These are phyloP conservation scores for Leptinotarsa haldemani DNA, from an alignment of 2,888 invertebrate genomes.

Conservation along the genomic window DNA sequence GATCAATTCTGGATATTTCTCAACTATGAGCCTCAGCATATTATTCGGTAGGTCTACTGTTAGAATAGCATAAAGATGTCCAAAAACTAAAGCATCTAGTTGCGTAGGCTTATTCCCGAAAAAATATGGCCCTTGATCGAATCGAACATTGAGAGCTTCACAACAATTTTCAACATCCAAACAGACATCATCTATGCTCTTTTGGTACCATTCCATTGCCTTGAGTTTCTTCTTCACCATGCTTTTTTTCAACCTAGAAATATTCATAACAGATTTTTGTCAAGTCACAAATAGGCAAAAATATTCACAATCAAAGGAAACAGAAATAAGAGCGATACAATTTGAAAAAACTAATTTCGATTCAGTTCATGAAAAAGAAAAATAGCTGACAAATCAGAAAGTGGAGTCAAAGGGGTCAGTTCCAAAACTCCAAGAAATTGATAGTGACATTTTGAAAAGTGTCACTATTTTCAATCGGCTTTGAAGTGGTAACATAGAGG, in stretches of 20 bases:
- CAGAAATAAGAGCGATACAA: too few relatives aligned
- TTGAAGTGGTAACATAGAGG: too few relatives aligned
- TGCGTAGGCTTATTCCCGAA: conserved; percentile 88
- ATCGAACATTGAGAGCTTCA: conserved; percentile 82
- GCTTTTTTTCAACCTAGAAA: conserved; percentile 69
- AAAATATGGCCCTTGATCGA: conserved; percentile 84
- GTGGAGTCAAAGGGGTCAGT: too few relatives aligned
- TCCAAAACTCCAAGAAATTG: too few relatives aligned
- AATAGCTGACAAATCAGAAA: too few relatives aligned
- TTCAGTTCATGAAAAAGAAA: too few relatives aligned
- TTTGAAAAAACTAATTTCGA: too few relatives aligned
- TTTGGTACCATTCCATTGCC: conserved; percentile 83
- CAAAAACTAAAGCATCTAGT: conserved; percentile 93
- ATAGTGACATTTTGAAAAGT: too few relatives aligned
- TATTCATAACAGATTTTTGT: too few relatives aligned
- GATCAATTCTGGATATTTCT: conserved; percentile 78
- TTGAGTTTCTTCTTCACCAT: conserved; percentile 76
- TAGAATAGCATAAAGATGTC: conserved; percentile 92
- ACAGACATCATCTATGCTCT: conserved; percentile 80
- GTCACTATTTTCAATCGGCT: too few relatives aligned
- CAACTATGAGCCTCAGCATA: conserved; percentile 80
- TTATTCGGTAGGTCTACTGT: conserved; percentile 88
- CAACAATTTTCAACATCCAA: conserved; percentile 86
- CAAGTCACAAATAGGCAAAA: too few relatives aligned
- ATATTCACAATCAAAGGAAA: too few relatives aligned